Percentiles rank a stretch among this genome's conserved stretches.
These are phyloP conservation scores for Diplazon laetatorius DNA, from an alignment of 2,888 invertebrate genomes.

Conservation along the genomic window DNA sequence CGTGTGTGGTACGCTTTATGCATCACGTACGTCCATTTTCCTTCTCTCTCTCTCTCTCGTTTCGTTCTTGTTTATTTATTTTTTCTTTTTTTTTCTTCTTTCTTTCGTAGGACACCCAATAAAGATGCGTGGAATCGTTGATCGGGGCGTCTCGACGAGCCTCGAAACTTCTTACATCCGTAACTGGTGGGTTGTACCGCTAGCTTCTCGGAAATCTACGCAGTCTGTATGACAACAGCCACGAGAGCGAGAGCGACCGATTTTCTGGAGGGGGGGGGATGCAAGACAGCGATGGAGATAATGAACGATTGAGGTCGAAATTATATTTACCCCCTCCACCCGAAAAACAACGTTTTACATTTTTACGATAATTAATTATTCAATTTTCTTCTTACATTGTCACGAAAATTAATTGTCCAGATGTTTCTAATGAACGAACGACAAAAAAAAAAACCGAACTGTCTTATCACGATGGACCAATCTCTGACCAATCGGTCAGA, in stretches of 20 bases:
- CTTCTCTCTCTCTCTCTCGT: slow-evolving; percentile 33
- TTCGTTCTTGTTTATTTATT: slow-evolving; percentile 12
- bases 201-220: slow-evolving; percentile 78
- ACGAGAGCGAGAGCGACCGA: slow-evolving; percentile 25
- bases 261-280: no score
- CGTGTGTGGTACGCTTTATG: no score
- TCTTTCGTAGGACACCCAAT: neutral
- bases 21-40: slow-evolving; percentile 53
- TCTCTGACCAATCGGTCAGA: no score
- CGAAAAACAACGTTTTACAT: no score
- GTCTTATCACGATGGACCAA: no score
- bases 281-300: no score
- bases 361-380: no score
- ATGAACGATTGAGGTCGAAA: slow-evolving; percentile 11
- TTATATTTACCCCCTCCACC: no score
- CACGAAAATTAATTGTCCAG: neutral
- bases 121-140: neutral
- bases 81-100: slow-evolving; percentile 15
- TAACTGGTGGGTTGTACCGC: slow-evolving; percentile 71
- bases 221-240: slow-evolving; percentile 49
- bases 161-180: neutral
- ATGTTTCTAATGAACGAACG: no score
- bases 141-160: neutral
- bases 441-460: no score
- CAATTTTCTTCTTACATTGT: no score